Percentiles rank a stretch among this genome's conserved stretches.
Evolutionary conservation across 1,140 invertebrate genomes (phyloP).

Genomic region (Xylocopa sonorina): DNA sequence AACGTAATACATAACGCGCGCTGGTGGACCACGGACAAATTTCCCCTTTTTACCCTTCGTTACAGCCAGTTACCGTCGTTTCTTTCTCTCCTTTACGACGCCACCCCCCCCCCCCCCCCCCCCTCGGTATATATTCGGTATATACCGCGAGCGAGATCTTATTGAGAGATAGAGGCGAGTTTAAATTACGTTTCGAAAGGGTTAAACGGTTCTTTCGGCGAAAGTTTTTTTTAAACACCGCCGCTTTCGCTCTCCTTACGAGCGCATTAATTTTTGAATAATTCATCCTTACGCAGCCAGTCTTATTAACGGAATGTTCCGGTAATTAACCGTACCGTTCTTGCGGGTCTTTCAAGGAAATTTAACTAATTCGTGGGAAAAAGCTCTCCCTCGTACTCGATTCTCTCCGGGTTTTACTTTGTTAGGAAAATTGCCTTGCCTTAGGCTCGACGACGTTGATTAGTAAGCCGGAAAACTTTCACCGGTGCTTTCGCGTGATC

Average conservation of each 20-base stretch:
- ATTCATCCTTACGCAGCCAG: background rate
- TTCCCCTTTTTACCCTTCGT: background rate
- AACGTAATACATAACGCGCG: constrained; percentile 36
- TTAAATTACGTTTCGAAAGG: constrained; percentile 58
- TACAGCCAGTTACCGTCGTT: constrained; percentile 44
- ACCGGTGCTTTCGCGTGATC: no score
- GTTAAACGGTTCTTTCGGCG: background rate
- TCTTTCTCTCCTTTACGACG: constrained; percentile 41
- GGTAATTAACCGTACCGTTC: constrained; percentile 23
- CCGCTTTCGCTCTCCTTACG: background rate
- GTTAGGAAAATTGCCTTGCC: background rate
- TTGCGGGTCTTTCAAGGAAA: constrained; percentile 4
- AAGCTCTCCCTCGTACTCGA: no score
- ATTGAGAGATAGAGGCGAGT: constrained; percentile 31
- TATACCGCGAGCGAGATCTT: constrained; percentile 51
- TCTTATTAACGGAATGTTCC: constrained; percentile 38
- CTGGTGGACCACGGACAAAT: background rate
- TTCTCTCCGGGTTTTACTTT: no score
- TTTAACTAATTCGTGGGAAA: constrained; percentile 24
- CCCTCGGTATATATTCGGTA: no score
- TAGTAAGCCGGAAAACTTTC: background rate
- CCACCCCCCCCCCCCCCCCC: no score
- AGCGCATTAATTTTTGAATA: constrained; percentile 18
- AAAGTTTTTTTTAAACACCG: background rate
- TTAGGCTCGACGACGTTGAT: background rate